Evolutionary conservation across 2,797 vertebrate genomes (phyloP).

Genomic region (Gastrophryne carolinensis): DNA sequence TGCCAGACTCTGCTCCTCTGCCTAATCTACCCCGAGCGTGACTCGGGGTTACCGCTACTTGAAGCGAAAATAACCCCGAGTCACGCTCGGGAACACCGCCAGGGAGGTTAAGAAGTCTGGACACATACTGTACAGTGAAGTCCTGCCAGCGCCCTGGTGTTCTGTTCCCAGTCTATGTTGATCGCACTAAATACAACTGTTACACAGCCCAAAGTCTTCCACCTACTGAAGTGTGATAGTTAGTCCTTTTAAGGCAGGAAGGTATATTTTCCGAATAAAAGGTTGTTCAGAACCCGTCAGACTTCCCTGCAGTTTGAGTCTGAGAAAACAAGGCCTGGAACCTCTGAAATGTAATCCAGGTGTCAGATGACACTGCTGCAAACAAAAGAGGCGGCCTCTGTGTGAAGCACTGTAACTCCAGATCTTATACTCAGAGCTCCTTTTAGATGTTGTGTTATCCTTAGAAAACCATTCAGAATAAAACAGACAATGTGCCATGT

Average conservation of each 20-base stretch:
- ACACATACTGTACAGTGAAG: too few species aligned
- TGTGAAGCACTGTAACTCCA: slow-evolving; percentile 21
- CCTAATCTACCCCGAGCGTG: too few species aligned
- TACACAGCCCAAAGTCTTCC: neutral
- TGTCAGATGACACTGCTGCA: neutral
- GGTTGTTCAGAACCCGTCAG: neutral
- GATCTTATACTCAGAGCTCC: neutral
- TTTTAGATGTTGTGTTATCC: slow-evolving; percentile 10
- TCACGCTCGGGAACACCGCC: too few species aligned
- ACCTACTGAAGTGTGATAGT: neutral
- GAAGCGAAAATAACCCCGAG: too few species aligned
- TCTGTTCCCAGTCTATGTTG: neutral
- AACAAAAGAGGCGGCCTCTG: neutral
- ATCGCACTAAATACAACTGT: neutral
- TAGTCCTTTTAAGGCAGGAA: neutral
- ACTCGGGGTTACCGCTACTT: too few species aligned
- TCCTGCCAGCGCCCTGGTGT: too few species aligned
- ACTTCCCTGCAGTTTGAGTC: slow-evolving; percentile 10
- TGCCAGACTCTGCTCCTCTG: too few species aligned
- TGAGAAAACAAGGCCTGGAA: slow-evolving; percentile 8
- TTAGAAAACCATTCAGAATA: slow-evolving; percentile 10
- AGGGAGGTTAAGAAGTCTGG: too few species aligned
- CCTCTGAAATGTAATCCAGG: slow-evolving; percentile 21
- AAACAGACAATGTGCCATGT: neutral
- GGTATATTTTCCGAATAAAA: neutral